Evolutionary conservation across 2,113 vertebrate genomes (phyloP).

Genomic region (Probosciger aterrimus): DNA sequence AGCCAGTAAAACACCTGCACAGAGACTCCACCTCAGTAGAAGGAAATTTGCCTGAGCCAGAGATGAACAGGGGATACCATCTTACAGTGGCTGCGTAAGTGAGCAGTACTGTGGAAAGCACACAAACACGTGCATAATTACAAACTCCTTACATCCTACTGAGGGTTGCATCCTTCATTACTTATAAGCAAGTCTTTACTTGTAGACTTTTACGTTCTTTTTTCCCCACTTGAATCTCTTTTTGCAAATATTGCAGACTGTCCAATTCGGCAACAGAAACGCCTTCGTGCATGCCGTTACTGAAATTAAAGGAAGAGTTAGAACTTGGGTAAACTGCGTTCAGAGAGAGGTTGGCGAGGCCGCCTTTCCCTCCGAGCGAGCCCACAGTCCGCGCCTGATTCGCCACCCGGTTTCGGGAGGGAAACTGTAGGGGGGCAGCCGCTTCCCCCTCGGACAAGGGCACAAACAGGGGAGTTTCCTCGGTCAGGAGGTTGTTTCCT

Average conservation of each 20-base stretch:
- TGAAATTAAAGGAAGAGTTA: too few relatives aligned
- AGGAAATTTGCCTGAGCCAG: background rate
- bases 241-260: background rate
- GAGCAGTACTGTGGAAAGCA: background rate
- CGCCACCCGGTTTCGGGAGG: background rate
- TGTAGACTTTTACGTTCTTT: background rate
- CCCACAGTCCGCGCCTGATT: background rate
- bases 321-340: accelerated
- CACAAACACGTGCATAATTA: accelerated
- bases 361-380: background rate
- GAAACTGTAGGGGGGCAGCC: background rate
- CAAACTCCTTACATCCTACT: background rate
- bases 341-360: accelerated
- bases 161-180: background rate
- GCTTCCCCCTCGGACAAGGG: accelerated
- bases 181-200: background rate
- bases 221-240: background rate
- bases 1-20: background rate
- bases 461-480: accelerated
- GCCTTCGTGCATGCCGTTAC: accelerated
- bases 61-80: background rate
- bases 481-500: accelerated
- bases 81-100: accelerated
- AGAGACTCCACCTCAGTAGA: background rate
- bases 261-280: background rate